Evolutionary conservation across 2,113 vertebrate genomes (phyloP).

Genomic region (Thomomys bottae): DNA sequence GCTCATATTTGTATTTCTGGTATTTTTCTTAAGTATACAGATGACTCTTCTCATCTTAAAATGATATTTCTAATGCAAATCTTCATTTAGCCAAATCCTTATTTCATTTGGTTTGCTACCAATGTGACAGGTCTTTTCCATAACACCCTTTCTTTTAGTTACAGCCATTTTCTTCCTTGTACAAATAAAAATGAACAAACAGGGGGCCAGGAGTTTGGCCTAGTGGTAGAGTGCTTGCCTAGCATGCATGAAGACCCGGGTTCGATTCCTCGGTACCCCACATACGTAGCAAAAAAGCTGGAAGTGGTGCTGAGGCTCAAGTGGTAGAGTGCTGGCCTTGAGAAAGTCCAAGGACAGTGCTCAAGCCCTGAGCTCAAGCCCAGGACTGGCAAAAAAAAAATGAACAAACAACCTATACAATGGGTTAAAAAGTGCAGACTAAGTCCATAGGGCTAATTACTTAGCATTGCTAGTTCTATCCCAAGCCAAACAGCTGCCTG

Average conservation of each 20-base stretch:
- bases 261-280: too few relatives aligned
- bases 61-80: neutral
- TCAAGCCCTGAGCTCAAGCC: too few relatives aligned
- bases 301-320: too few relatives aligned
- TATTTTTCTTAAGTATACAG: neutral
- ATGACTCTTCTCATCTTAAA: neutral
- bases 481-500: too few relatives aligned
- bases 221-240: too few relatives aligned
- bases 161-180: neutral
- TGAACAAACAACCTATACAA: neutral
- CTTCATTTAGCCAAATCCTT: neutral
- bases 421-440: neutral
- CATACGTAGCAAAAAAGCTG: too few relatives aligned
- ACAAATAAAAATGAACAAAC: conserved; percentile 2
- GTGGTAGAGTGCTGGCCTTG: too few relatives aligned
- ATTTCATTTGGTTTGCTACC: neutral
- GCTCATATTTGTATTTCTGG: neutral
- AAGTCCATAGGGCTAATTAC: neutral
- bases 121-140: neutral
- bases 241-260: too few relatives aligned
- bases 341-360: too few relatives aligned
- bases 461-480: neutral
- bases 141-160: neutral
- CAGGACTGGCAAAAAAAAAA: too few relatives aligned
- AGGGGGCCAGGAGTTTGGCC: too few relatives aligned